Evolutionary conservation across 2,113 vertebrate species (phyloP).

Genomic region (Cinclus mexicanus): DNA sequence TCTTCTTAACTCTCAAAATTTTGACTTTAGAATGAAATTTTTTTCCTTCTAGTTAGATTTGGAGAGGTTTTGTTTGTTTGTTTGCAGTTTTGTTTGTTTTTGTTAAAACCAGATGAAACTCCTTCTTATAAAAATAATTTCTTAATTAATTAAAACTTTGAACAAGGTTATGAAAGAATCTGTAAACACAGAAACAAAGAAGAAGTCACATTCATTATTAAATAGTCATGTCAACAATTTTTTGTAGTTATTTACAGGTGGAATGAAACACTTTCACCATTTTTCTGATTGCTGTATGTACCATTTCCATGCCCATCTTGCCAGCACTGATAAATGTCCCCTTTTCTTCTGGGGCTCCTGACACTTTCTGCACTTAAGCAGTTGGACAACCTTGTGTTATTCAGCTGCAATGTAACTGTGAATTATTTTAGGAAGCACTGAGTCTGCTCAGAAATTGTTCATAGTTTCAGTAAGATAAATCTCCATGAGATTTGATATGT

Average conservation of each 20-base stretch:
- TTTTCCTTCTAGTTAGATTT: background rate
- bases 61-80: background rate
- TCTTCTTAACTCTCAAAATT: background rate
- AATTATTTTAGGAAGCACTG: background rate
- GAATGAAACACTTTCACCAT: background rate
- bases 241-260: background rate
- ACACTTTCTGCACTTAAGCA: background rate
- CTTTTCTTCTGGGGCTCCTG: background rate
- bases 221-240: background rate
- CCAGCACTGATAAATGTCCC: background rate
- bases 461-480: background rate
- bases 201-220: fast-evolving
- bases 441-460: background rate
- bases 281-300: background rate
- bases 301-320: background rate
- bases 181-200: background rate
- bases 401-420: background rate
- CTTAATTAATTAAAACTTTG: background rate
- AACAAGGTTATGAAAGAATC: background rate
- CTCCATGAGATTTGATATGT: background rate
- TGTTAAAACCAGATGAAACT: background rate
- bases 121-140: background rate
- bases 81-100: background rate
- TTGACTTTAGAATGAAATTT: background rate
- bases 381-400: background rate